Conservation (phyloP, 1,140 invertebrate species). For the Heterodera schachtii region DNA sequence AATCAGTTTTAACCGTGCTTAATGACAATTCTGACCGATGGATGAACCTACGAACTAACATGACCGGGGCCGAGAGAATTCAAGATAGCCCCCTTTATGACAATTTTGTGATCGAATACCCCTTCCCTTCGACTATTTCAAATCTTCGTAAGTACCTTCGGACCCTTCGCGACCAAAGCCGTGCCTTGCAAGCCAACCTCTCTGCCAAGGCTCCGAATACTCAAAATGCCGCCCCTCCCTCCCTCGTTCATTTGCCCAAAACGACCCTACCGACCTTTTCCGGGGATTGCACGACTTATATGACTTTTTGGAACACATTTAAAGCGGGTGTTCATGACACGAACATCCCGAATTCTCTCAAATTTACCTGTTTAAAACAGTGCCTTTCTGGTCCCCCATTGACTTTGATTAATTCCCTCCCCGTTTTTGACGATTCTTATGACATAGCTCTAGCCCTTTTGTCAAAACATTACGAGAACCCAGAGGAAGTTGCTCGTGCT, state of each 20-base stretch:
- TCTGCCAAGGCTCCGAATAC: neutral
- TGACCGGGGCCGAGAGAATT: neutral
- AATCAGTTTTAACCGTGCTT: no score
- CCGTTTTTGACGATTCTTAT: neutral
- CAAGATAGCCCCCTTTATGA: neutral
- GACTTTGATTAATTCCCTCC: neutral
- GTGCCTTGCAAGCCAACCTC: neutral
- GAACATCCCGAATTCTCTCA: neutral
- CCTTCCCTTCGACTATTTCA: neutral
- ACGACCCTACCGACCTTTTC: neutral
- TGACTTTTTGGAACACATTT: neutral
- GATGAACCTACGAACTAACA: neutral
- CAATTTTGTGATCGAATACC: neutral
- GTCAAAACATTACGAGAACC: neutral
- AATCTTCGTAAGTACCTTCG: neutral
- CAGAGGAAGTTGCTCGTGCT: neutral
- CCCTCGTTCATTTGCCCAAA: neutral
- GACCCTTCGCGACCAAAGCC: neutral
- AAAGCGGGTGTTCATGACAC: neutral
- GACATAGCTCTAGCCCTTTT: neutral
- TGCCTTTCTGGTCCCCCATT: neutral
- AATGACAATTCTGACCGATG: neutral
- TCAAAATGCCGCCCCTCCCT: neutral
- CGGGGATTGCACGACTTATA: neutral
- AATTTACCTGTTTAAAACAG: conserved; percentile 3